Conservation (phyloP, 2,797 vertebrate species). For the Poecilia picta region DNA sequence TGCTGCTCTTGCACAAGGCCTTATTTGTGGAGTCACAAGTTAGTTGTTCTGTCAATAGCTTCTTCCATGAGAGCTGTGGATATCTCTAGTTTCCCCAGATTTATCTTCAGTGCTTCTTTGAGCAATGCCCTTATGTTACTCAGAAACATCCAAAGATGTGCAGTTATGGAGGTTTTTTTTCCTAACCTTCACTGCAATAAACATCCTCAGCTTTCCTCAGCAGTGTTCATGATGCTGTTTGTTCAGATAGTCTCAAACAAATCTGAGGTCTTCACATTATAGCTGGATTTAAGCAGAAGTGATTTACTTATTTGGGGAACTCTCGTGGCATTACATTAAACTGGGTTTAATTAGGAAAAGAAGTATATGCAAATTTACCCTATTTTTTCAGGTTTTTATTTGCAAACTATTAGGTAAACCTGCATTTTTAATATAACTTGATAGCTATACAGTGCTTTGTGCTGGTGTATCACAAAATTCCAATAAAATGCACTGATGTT, state of each 20-base stretch:
- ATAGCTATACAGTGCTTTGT: background rate
- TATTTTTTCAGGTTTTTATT: no score
- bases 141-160: background rate
- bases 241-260: background rate
- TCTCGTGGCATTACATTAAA: background rate
- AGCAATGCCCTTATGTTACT: background rate
- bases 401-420: background rate
- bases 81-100: background rate
- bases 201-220: no score
- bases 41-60: background rate
- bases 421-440: background rate
- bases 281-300: background rate
- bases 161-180: background rate
- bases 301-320: background rate
- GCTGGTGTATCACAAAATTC: background rate
- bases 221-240: background rate
- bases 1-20: background rate
- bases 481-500: background rate
- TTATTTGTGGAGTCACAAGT: background rate
- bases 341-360: background rate
- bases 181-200: no score
- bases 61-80: background rate
- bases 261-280: background rate
- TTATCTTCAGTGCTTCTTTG: background rate
- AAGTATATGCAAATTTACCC: background rate